Base-by-base conservation (phyloP, 1,140 invertebrate species). In the Lepidurus packardi region DNA sequence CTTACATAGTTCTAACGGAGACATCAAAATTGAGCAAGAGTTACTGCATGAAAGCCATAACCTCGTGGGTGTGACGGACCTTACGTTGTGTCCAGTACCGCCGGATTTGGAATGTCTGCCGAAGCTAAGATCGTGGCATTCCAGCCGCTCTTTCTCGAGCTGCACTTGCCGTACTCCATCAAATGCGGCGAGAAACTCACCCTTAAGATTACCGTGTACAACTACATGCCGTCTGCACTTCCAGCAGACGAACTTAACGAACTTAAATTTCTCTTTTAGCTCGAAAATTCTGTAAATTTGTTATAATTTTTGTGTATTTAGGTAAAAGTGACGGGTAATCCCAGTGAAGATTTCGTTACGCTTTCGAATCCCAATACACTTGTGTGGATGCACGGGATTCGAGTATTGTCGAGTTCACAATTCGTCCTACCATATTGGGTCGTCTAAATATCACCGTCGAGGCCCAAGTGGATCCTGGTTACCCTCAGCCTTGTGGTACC, bases 31-130 rank as follows among this genome's bases (percentile, higher is more conserved):
- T 53, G 84, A 87, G 44, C 83, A 88, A 16, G 84, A 85, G 43
- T 83, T 91, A 43, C 92, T 92, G 1, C 90, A 93, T 81, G 89
- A n/a, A n/a, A n/a, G n/a, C 90, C 0, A 92, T 93, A 42, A 93
- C 92, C 7, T 88, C 89, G 65, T 93, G 92, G 92, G 85, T 90
- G 5, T 90, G 89, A 1, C 89, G 89, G 34, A 90, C 91, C 1
- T 87, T 92, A 65, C 92, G 92, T 80, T 80, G 85, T 92, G 43
- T 90, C 89, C 77, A 84, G 87, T 8, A 83, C 85, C 9, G 85
- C 85, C 73, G 92, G 92, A 7, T 83, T 93, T 3, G 91, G 90
- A 21, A 87, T 93, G 41, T 87, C 89, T 6, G 82, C 84, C 9
- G 85, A 85, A 7, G 85, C 85, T 1, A 84, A 88, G 77, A 86